Conservation (phyloP, 2,888 invertebrate genomes). For the Acanthosepion pharaonis region DNA sequence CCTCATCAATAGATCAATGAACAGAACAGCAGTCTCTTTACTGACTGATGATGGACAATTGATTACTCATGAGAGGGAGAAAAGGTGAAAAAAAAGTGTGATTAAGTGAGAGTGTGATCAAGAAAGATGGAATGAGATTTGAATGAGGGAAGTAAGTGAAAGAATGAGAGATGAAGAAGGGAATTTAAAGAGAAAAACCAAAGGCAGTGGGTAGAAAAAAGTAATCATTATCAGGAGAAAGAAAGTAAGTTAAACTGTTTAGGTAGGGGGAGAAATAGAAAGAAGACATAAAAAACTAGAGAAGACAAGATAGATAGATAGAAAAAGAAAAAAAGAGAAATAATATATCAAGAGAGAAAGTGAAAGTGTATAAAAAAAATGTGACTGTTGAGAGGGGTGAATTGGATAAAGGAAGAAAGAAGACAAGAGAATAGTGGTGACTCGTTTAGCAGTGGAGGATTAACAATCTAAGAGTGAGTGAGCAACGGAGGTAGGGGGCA, state of each 20-base stretch:
- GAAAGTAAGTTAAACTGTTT: not conserved
- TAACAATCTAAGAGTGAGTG: not conserved
- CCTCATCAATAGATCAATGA: constrained; percentile 17
- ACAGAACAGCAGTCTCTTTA: not conserved
- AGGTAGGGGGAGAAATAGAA: not conserved
- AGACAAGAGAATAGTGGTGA: not conserved
- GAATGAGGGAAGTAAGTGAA: too few species aligned
- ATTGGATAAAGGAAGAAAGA: not conserved
- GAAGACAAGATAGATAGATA: not conserved
- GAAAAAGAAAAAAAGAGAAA: not conserved
- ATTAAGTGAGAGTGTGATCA: not conserved
- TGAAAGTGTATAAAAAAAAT: not conserved
- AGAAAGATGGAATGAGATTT: not conserved
- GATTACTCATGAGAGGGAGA: not conserved
- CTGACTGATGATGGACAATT: constrained; percentile 18
- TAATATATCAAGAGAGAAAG: not conserved
- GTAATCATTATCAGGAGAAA: not conserved
- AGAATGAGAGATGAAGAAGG: too few species aligned
- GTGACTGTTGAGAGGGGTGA: too few species aligned
- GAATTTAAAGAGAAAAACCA: too few species aligned
- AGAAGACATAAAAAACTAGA: not conserved
- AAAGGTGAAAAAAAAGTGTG: not conserved
- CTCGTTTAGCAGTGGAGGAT: not conserved
- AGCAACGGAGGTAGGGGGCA: not conserved
- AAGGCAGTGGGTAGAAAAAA: not conserved